Conservation (phyloP, 2,888 invertebrate species). For the Incurvaria masculella region DNA sequence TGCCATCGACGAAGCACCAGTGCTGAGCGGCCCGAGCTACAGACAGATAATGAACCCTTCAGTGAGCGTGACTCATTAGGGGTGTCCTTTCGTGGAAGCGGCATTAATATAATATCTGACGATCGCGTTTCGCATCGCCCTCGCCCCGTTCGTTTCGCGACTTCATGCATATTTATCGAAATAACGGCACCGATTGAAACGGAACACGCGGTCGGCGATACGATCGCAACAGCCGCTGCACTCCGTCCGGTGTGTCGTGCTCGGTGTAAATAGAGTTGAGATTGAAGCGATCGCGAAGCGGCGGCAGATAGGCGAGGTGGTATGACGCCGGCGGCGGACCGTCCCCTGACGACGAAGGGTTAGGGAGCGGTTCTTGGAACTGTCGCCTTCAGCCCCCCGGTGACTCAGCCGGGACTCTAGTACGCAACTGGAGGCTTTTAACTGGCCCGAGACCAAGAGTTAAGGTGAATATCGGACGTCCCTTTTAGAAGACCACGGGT, state of each 20-base stretch:
- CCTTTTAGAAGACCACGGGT: too few relatives aligned
- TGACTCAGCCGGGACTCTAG: slow-evolving; percentile 30
- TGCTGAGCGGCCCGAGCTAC: too few relatives aligned
- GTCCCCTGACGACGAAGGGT: too few relatives aligned
- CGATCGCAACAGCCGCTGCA: background rate
- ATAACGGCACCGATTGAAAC: slow-evolving; percentile 53
- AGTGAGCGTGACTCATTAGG: slow-evolving; percentile 52
- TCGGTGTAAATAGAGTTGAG: background rate
- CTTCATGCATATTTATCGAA: slow-evolving; percentile 57
- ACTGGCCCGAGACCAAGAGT: too few relatives aligned
- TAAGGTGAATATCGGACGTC: too few relatives aligned
- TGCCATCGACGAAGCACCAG: too few relatives aligned
- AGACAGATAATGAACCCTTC: slow-evolving; percentile 44
- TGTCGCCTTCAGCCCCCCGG: slow-evolving; percentile 24
- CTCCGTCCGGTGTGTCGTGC: background rate
- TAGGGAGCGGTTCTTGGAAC: slow-evolving; percentile 35
- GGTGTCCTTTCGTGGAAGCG: slow-evolving; percentile 50
- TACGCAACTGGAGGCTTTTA: background rate
- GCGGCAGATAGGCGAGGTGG: slow-evolving; percentile 22
- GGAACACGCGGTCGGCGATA: background rate
- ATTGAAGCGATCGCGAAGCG: background rate
- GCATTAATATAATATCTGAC: slow-evolving; percentile 56
- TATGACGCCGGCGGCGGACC: too few relatives aligned
- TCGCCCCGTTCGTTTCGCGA: slow-evolving; percentile 39
- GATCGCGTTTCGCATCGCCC: slow-evolving; percentile 50